These are phyloP conservation scores for Eupristina koningsbergeri DNA, from an alignment of 1,140 invertebrate species.

Conservation along the genomic window DNA sequence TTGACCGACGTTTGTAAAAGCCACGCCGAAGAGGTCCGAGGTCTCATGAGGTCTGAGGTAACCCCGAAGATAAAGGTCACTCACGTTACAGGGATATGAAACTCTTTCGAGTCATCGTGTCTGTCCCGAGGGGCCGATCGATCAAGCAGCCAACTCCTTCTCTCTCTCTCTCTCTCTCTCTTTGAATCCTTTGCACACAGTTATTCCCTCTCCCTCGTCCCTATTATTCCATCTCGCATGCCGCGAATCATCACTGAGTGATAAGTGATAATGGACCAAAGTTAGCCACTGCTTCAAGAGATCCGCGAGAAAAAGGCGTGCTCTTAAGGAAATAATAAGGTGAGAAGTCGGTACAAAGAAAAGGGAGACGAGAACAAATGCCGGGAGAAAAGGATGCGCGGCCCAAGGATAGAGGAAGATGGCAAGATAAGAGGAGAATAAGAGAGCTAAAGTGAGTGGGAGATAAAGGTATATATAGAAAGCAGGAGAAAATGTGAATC, in stretches of 20 bases:
- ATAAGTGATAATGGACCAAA: constrained; percentile 46
- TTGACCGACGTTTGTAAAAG: constrained; percentile 27
- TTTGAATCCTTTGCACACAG: background rate
- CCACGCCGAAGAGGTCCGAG: constrained; percentile 16
- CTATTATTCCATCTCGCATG: constrained; percentile 29
- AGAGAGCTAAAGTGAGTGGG: background rate
- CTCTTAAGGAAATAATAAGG: constrained; percentile 30
- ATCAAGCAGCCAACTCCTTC: constrained; percentile 14
- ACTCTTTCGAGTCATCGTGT: constrained; percentile 47
- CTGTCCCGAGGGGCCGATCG: constrained; percentile 40
- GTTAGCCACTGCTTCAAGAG: background rate
- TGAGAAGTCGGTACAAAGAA: constrained; percentile 19
- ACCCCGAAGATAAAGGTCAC: constrained; percentile 47
- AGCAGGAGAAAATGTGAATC: constrained; percentile 50
- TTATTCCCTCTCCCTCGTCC: background rate
- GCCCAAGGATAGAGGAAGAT: background rate
- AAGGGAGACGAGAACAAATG: constrained; percentile 12
- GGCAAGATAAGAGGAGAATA: background rate
- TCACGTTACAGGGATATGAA: constrained; percentile 39
- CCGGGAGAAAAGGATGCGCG: background rate
- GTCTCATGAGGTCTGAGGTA: constrained; percentile 43
- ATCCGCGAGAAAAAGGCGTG: background rate
- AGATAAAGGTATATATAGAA: background rate
- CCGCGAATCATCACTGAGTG: constrained; percentile 32
- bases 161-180: background rate